Base-by-base conservation (phyloP, 1,140 invertebrate species). In the Phymastichus coffea region DNA sequence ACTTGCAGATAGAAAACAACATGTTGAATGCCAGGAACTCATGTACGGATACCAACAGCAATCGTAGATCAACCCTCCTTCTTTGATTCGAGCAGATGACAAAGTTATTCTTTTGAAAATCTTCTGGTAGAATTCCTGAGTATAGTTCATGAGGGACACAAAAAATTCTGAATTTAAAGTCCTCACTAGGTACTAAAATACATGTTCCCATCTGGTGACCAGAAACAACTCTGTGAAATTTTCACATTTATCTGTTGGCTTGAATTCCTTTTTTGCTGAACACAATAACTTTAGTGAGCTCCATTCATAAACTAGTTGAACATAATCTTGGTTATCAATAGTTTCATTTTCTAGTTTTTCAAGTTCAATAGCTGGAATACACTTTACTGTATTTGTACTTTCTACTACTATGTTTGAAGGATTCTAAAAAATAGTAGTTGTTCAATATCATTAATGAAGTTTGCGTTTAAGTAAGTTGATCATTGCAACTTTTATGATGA, bases 11-110 rank as follows among this genome's bases (percentile, higher is more conserved):
- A 73, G 77, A 71, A 79, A 74, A 54, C 90, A 93, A 73, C 92
- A 94, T 17, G 88, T 89, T 44, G 83, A 83, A 59, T 89, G 79
- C 67, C 78, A 77, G 55, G 91, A 93, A 68, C 85, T 88, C 93
- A 96, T 96, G 15, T 81, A 80, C 22, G 94, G 94, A 82, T 91
- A 96, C 95, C 95, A 98, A 67, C 84, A 88, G 72, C 86, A 95
- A 71, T 98, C 95, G 80, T 97, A 98, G 44, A 98, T 84, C 8
- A 88, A 80, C 20, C 93, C 94, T 40, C 86, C 86, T 78, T 96
- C 93, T 69, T 87, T 87, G 9, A 95, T 81, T 59, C 86, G 85
- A 7, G 95, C 79, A 0, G 85, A 86, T 3, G 89, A 81, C 80
- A 69, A 91, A 78, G 12, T 82, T 62, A 44, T 80, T 74, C 20